Percentiles rank a stretch among this genome's conserved stretches.
Conservation (phyloP, 37 sponge, comb jelly and placozoan genomes). For the Hexactinellida sp. region DNA sequence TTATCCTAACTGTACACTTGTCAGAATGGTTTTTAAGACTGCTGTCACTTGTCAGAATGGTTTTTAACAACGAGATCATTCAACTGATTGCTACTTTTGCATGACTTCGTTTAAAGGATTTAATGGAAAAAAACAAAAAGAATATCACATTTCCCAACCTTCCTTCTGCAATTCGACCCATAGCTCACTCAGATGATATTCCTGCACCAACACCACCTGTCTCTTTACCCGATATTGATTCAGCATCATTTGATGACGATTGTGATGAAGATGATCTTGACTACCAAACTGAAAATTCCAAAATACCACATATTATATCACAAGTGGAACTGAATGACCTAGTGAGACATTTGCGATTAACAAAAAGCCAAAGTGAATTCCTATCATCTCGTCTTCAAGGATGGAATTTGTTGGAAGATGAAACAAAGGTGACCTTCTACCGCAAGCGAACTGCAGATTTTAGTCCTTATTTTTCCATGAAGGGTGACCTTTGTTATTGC, state of each 20-base stretch:
- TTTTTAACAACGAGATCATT: background rate
- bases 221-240: slow-evolving; percentile 10
- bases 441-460: background rate
- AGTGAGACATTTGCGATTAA: slow-evolving; percentile 12
- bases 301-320: background rate
- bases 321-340: slow-evolving; percentile 2
- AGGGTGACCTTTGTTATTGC: background rate
- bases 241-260: background rate
- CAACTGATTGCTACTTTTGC: too few relatives aligned
- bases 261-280: background rate
- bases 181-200: slow-evolving; percentile 12
- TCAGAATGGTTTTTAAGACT: too few relatives aligned
- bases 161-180: slow-evolving; percentile 3
- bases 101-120: background rate
- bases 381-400: background rate
- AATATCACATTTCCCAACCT: background rate
- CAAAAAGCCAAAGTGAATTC: background rate
- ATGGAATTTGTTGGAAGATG: background rate
- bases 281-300: background rate
- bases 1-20: too few relatives aligned
- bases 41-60: too few relatives aligned
- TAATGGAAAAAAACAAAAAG: background rate
- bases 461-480: background rate
- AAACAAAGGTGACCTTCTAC: background rate
- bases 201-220: slow-evolving; percentile 7